Evolutionary conservation across 2,113 vertebrate genomes (phyloP).

Genomic region (Narcine bancroftii): DNA sequence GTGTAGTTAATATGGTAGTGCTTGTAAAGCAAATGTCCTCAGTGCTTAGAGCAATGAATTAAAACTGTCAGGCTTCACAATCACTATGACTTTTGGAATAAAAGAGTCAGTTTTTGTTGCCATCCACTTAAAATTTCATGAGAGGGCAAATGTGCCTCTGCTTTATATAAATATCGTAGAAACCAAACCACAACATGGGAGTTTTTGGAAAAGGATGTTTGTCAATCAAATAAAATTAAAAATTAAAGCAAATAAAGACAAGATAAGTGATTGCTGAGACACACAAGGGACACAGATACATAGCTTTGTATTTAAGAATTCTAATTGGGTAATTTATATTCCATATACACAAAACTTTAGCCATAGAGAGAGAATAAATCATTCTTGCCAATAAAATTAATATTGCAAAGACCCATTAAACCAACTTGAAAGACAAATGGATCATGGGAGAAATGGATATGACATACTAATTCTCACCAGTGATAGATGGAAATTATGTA

Average conservation of each 20-base stretch:
- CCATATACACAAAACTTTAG: background rate
- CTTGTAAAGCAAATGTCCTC: constrained; percentile 44
- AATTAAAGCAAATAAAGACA: background rate
- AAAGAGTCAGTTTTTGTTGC: constrained; percentile 34
- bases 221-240: background rate
- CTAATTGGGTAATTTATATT: background rate
- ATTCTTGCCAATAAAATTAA: background rate
- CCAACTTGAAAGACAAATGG: background rate
- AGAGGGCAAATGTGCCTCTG: background rate
- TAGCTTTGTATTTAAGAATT: background rate
- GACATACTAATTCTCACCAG: background rate
- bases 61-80: constrained; percentile 44
- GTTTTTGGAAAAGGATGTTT: background rate
- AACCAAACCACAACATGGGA: background rate
- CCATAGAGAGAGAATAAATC: background rate
- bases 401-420: background rate
- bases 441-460: background rate
- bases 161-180: constrained; percentile 38
- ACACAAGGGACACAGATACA: background rate
- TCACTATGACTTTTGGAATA: background rate
- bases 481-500: background rate
- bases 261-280: background rate
- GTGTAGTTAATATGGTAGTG: constrained; percentile 39
- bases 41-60: background rate
- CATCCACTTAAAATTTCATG: background rate